Base-by-base conservation (phyloP, 2,888 invertebrate species). In the Stenodera caucasica region DNA sequence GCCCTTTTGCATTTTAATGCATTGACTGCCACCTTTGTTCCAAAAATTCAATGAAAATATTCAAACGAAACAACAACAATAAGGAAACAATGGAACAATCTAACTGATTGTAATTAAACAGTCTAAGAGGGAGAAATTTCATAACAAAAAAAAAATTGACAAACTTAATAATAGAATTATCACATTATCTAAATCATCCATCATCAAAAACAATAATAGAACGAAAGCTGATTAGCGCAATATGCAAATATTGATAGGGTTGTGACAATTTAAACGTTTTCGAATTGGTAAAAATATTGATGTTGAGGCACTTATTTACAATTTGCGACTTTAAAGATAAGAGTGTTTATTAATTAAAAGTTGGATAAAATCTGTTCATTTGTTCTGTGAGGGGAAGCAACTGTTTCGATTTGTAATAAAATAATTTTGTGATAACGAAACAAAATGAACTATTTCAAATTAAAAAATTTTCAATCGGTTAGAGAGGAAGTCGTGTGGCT, bases 401-500 rank as follows among this genome's bases (percentile, higher is more conserved):
- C 45, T 45, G 45, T 45, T 45, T 23, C 3, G 18, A n/a, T n/a
- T n/a, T 12, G 5, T 21, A 11, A 45, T 1, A 35, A 35, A 26
- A 29, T 9, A 45, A 51, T 32, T 40, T 40, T 60, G 55, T 56
- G 57, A 61, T 61, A 61, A 40, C 18, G n/a, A n/a, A 40, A 40
- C 4, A 8, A 40, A 8, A 18, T 15, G 15, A 14, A 3, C 14
- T 26, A 29, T 53, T 32, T 55, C 9, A 23, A 35, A 29, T 9
- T 11, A 53, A 1, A 26, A 7, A 8, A 26, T 5, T 8, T 30
- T 40, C 63, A 58, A 60, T 63, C 60, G 55, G 60, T 63, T 63
- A 67, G 71, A 71, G 71, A 71, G 72, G 71, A 69, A 66, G 68
- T 67, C 65, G 61, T 58, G 70, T 68, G 63, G 70, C 57, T 64